Percentiles rank a stretch among this genome's conserved stretches.
These are phyloP conservation scores for Lottia scabra DNA, from an alignment of 2,888 invertebrate genomes.

Conservation along the genomic window DNA sequence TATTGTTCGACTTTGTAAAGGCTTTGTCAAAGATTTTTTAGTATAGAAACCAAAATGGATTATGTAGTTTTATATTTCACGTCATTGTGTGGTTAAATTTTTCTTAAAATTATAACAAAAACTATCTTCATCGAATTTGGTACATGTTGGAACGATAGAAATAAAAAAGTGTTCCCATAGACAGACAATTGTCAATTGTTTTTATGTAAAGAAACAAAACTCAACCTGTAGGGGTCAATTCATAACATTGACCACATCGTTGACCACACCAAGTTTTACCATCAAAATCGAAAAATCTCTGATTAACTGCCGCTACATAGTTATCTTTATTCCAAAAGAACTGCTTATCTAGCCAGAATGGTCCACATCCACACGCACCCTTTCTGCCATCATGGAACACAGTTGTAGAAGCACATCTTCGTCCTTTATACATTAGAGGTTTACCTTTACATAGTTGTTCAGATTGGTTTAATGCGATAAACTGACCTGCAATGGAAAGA, in stretches of 20 bases:
- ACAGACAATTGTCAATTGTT: too few species aligned
- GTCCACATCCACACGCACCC: conserved; percentile 50
- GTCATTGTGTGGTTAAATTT: too few species aligned
- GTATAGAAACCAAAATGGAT: too few species aligned
- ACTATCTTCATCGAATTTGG: too few species aligned
- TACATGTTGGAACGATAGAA: too few species aligned
- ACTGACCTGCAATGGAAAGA: too few species aligned
- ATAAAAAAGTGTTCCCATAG: too few species aligned
- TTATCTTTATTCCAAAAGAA: conserved; percentile 44
- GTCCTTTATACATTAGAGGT: conserved; percentile 38
- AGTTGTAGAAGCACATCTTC: conserved; percentile 53
- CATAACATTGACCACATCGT: conserved; percentile 48
- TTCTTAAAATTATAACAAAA: too few species aligned
- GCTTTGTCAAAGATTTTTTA: too few species aligned
- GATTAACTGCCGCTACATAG: conserved; percentile 44
- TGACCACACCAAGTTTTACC: conserved; percentile 44
- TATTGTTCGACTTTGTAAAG: too few species aligned
- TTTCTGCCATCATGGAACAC: conserved; percentile 47
- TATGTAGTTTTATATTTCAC: too few species aligned
- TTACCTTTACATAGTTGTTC: background rate
- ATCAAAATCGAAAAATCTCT: conserved; percentile 37
- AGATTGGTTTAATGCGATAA: background rate
- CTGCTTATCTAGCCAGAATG: conserved; percentile 27
- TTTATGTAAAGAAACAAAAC: too few species aligned
- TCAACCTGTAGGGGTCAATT: conserved; percentile 51